Base-by-base conservation (phyloP, 1,140 invertebrate species). In the Ganaspis sp. region DNA sequence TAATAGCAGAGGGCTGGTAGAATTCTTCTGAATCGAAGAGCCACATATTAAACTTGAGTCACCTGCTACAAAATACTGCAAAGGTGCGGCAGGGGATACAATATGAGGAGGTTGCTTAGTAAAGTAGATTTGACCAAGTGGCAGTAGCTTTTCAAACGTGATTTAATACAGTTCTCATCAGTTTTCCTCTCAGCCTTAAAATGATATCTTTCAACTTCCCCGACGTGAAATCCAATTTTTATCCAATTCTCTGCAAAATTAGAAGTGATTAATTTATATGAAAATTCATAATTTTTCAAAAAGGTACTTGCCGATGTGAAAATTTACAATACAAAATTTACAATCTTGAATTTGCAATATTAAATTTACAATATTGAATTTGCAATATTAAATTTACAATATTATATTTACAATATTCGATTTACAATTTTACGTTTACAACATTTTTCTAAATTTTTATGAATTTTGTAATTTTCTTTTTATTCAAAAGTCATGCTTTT, bases 61-160 rank as follows among this genome's bases (percentile, higher is more conserved):
- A 17, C 58, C 12, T 26, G 26, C 26, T 29, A 64, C 58, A 29
- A n/a, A 26, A 11, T 54, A 58, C 23, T 58, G 77, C 75, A 82
- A 70, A 85, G 84, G 84, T 76, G 84, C 78, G 84, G 42, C 72
- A 80, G 75, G 74, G 78, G 79, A 77, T 42, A 34, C 49, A 45
- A 69, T 26, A 75, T 49, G 29, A 76, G 54, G 73, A 77, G 79
- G 77, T 70, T 70, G 73, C 69, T 79, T 72, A n/a, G 29, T 34
- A 71, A 23, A 54, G 26, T 69, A 64, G 19, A 49, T 58, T 73
- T 49, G 76, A 81, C 75, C 70, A 79, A 72, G 77, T 76, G 54
- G 69, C 26, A 29, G 58, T 64, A 64, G 58, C 58, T 34, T 64
- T 29, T 42, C 54, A 38, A 17, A 69, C 72, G 38, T 37, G 42